Conservation (phyloP, 2,113 vertebrate genomes). For the Vulpes lagopus region DNA sequence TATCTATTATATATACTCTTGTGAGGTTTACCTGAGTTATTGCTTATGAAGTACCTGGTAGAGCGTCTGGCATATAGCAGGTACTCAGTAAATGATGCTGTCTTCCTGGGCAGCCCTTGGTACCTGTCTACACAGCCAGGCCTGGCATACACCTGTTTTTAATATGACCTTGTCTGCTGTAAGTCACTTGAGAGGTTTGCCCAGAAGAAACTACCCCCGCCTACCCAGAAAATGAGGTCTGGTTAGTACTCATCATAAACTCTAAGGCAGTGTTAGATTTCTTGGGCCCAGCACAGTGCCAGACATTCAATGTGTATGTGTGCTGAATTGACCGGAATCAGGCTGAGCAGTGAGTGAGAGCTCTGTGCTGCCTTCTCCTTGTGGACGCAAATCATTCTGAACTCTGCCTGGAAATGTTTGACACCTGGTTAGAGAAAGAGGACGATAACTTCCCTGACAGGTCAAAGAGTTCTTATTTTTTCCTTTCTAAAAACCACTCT, state of each 20-base stretch:
- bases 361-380: accelerated
- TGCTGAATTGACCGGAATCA: neutral
- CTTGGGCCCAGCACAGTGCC: neutral
- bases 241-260: neutral
- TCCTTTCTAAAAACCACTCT: slow-evolving; percentile 67
- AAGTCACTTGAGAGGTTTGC: neutral
- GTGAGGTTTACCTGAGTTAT: neutral
- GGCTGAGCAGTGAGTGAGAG: neutral
- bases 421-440: slow-evolving; percentile 66
- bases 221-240: neutral
- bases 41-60: neutral
- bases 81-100: neutral
- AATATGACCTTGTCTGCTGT: neutral
- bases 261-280: neutral
- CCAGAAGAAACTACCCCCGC: neutral
- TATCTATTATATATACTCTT: accelerated
- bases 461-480: slow-evolving; percentile 57
- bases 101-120: neutral
- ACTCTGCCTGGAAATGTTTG: neutral
- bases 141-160: neutral
- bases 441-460: neutral
- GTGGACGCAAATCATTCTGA: neutral
- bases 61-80: accelerated
- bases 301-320: accelerated
- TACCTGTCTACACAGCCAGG: neutral